Base-by-base conservation (phyloP, 1,140 invertebrate genomes). In the Bactericera cockerelli region DNA sequence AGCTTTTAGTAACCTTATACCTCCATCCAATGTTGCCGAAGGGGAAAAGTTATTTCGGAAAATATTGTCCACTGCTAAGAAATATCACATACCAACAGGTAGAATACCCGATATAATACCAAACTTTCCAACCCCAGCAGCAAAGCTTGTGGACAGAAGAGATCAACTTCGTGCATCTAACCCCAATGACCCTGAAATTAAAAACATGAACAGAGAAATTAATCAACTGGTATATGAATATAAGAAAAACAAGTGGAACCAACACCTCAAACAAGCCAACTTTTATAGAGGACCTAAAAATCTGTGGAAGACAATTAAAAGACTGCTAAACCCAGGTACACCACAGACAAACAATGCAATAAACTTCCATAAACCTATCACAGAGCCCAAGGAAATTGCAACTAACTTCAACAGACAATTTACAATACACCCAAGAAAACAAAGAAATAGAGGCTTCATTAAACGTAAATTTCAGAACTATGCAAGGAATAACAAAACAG, bases 401-500 rank as follows among this genome's bases (percentile, higher is more conserved):
- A 57, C 26, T 16, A 14, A 57, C n/a, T 57, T 57, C 26, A 57
- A 57, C 31, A 57, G 16, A 26, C 56, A 57, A 36, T 57, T 57
- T 28, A 57, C 56, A 26, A 36, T 16, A n/a, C 56, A 57, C 31
- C 56, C 56, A 2, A 3, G 26, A 14, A 57, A 26, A 33, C 13
- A 33, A 57, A 6, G 42, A 4, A 57, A 57, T 31, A 57, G 26
- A 57, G 56, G 33, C 10, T 21, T 26, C 22, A 8, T 28, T 14
- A 57, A 57, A 26, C 16, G 26, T 31, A 57, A 57, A 57, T 33
- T 36, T 21, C 56, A 28, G 31, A 57, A 33, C n/a, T 28, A 33
- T 28, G 26, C 16, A 19, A 19, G 16, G n/a, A 36, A 28, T 36
- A 57, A 36, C 26, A 57, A 57, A 57, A 22, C 13, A 33, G n/a